Conservation (phyloP, 53 echinoderm and acorn worm species). For the Zoroaster sp. region DNA sequence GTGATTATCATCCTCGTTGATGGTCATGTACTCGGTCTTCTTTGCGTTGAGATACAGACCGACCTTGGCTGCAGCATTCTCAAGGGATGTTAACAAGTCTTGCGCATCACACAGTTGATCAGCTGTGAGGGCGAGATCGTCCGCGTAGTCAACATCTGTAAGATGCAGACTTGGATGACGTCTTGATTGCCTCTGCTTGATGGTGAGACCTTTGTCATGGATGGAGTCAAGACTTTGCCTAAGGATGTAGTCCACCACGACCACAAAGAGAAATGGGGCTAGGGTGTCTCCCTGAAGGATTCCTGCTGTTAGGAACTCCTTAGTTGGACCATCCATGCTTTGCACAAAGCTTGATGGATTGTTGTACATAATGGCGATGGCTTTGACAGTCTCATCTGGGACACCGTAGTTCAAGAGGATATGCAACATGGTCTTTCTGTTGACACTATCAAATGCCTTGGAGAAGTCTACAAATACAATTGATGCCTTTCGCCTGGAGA, state of each 20-base stretch:
- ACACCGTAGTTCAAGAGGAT: too few relatives aligned
- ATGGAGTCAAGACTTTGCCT: not conserved
- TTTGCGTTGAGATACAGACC: slow-evolving; percentile 13
- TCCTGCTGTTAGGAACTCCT: not conserved
- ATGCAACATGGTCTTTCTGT: too few relatives aligned
- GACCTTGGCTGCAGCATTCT: not conserved
- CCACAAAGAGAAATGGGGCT: too few relatives aligned
- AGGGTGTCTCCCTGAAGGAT: slow-evolving; percentile 10
- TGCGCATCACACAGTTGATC: slow-evolving; percentile 2
- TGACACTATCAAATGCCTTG: too few relatives aligned
- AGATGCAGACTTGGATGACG: too few relatives aligned
- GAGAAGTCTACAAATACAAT: too few relatives aligned
- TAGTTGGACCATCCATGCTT: too few relatives aligned
- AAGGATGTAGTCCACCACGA: too few relatives aligned
- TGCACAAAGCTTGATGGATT: not conserved
- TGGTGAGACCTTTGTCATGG: not conserved
- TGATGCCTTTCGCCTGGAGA: too few relatives aligned
- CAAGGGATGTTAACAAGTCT: slow-evolving; percentile 22
- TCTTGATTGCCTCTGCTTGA: too few relatives aligned
- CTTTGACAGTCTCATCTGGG: too few relatives aligned
- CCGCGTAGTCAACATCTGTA: not conserved
- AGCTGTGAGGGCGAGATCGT: not conserved
- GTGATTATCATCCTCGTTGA: not conserved
- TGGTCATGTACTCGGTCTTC: slow-evolving; percentile 15
- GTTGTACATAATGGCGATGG: too few relatives aligned